Base-by-base conservation (phyloP, 2,797 vertebrate species). In the Melanotaenia nigrans region DNA sequence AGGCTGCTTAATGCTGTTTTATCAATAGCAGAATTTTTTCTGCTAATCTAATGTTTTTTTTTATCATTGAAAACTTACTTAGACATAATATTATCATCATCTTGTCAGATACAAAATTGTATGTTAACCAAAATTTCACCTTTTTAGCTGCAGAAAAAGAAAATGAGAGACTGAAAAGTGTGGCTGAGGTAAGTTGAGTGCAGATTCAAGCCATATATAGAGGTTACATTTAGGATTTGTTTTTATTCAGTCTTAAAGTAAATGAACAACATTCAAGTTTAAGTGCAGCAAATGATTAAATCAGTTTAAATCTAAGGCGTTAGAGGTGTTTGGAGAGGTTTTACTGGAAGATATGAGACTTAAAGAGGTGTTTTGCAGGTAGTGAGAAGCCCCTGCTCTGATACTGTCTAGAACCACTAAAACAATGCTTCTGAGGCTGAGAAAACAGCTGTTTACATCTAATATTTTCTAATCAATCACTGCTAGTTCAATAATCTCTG, bases 101-200 rank as follows among this genome's bases (percentile, higher is more conserved):
- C 25, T 4, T 33, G 7, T 9, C 5, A 7, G 9, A 24, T 2
- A 1, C 11, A 62, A 13, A 62, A 30, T 65, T 65, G 0, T 10
- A 47, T 77, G 20, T 68, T 58, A 47, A 70, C 73, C 12, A 28
- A 69, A 47, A 5, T 24, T 24, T 87, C 3, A 75, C 58, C 72
- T 85, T 93, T 95, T 42, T 79, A 98, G 97, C 88, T 84, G 95
- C 96, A 71, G 95, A 96, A 90, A 94, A 93, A 71, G 95, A 98
- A 93, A 90, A 95, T 18, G 85, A 90, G 90, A 95, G 92, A 87
- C 86, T 97, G 68, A 96, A 90, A 78, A 93, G 56, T 86, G 78
- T 92, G 80, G 75, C 87, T 77, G 94, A 95, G 94, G 97, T 96
- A 95, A 94, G 92, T 67, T n/a, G 28, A 81, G 18, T 68, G 28